Conservation (phyloP, 2,797 vertebrate genomes). For the Gallinago stenura region DNA sequence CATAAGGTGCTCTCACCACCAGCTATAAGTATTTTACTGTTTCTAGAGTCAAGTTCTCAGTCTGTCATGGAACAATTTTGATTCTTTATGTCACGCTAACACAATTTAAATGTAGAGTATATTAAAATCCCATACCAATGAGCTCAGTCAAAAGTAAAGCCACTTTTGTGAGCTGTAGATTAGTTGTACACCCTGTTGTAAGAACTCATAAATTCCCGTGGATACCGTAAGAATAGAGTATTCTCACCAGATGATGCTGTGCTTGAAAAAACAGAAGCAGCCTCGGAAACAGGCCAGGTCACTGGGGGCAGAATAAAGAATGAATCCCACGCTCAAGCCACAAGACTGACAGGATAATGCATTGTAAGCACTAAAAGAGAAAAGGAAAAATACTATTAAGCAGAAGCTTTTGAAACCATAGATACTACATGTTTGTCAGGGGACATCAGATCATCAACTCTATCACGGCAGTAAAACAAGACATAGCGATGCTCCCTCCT, state of each 20-base stretch:
- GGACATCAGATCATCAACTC: not conserved
- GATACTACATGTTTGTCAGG: not conserved
- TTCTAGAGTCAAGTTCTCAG: not conserved
- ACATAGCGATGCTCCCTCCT: not conserved
- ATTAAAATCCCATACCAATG: not conserved
- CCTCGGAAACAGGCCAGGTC: constrained; percentile 78
- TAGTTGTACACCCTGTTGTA: not conserved
- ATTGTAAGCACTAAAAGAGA: constrained; percentile 81
- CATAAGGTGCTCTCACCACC: not conserved
- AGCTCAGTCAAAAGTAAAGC: not conserved
- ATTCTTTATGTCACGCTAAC: fast-evolving
- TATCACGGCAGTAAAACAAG: not conserved
- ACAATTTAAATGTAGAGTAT: not conserved
- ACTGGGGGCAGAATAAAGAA: constrained; percentile 81
- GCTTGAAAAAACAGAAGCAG: constrained; percentile 87
- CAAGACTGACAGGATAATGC: constrained; percentile 83
- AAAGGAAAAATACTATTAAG: not conserved
- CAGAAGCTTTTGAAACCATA: not conserved
- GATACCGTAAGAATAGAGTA: not conserved
- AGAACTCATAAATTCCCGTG: not conserved
- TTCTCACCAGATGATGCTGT: constrained; percentile 87
- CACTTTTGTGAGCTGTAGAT: not conserved
- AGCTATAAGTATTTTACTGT: not conserved
- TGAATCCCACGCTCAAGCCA: constrained; percentile 76
- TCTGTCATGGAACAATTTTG: not conserved